Percentiles rank a stretch among this genome's conserved stretches.
phyloP scores from a whole-genome alignment of 2,113 vertebrate species.

The Hyla sarda region DNA sequence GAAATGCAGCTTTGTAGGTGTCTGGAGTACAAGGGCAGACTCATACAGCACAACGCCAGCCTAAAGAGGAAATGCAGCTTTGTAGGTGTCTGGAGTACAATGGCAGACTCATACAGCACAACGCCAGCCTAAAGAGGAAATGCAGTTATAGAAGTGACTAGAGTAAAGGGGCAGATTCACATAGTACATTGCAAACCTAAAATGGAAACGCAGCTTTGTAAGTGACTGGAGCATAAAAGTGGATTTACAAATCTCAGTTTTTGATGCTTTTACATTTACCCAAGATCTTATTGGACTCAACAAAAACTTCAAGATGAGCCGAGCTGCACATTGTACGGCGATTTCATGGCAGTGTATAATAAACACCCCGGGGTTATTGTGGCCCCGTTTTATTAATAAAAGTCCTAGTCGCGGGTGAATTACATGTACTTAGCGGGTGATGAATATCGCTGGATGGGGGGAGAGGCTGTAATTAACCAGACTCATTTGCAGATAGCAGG shows the following conservation, averaged over 20 bases:
- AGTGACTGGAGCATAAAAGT: neutral
- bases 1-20: too few relatives aligned
- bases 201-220: neutral
- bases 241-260: neutral
- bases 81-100: too few relatives aligned
- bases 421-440: slow-evolving; percentile 43
- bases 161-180: too few relatives aligned
- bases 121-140: too few relatives aligned
- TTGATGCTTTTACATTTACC: neutral
- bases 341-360: neutral
- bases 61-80: too few relatives aligned
- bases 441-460: slow-evolving; percentile 7
- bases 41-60: too few relatives aligned
- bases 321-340: neutral
- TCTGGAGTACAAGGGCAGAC: too few relatives aligned
- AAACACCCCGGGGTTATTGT: neutral
- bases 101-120: too few relatives aligned
- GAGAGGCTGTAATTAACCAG: slow-evolving; percentile 10
- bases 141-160: too few relatives aligned
- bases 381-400: neutral
- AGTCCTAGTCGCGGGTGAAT: neutral
- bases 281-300: neutral
- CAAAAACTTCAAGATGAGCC: neutral
- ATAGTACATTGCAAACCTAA: neutral
- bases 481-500: slow-evolving; percentile 29